Conservation (phyloP, 2,888 invertebrate species). For the Dicyrtomina minuta region DNA sequence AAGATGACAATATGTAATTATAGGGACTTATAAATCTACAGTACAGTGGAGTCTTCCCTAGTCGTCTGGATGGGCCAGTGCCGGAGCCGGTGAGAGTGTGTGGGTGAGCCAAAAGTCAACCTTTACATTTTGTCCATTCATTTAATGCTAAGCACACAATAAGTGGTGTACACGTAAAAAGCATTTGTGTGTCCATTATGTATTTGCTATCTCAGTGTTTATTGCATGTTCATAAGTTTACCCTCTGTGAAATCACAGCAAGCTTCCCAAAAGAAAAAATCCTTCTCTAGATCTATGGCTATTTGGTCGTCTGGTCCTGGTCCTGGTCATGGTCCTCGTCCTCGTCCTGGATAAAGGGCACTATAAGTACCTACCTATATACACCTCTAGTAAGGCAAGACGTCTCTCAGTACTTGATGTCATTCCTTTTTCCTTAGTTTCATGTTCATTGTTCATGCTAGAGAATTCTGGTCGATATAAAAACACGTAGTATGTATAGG, state of each 20-base stretch:
- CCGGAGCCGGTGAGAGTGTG: background rate
- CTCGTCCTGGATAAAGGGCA: too few relatives aligned
- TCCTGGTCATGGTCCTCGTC: too few relatives aligned
- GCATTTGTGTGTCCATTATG: conserved; percentile 19
- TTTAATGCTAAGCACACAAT: conserved; percentile 10
- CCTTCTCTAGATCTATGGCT: too few relatives aligned
- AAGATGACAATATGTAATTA: too few relatives aligned
- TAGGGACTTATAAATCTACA: too few relatives aligned
- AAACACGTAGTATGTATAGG: too few relatives aligned
- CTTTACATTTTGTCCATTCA: background rate
- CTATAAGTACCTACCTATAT: too few relatives aligned
- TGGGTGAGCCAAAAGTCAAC: background rate
- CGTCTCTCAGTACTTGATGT: background rate
- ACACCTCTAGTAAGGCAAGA: background rate
- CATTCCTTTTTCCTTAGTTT: background rate
- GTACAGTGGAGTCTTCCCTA: too few relatives aligned
- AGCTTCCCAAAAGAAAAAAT: background rate
- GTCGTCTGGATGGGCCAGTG: too few relatives aligned
- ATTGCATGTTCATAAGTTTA: background rate
- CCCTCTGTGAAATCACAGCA: conserved; percentile 18
- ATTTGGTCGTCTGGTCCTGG: too few relatives aligned
- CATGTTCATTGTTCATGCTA: too few relatives aligned
- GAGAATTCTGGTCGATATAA: too few relatives aligned
- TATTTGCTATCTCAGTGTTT: conserved; percentile 5
- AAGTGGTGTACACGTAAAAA: conserved; percentile 3